Percentiles rank a stretch among this genome's conserved stretches.
Evolutionary conservation across 1,140 invertebrate species (phyloP).

Genomic region (Ruditapes philippinarum): DNA sequence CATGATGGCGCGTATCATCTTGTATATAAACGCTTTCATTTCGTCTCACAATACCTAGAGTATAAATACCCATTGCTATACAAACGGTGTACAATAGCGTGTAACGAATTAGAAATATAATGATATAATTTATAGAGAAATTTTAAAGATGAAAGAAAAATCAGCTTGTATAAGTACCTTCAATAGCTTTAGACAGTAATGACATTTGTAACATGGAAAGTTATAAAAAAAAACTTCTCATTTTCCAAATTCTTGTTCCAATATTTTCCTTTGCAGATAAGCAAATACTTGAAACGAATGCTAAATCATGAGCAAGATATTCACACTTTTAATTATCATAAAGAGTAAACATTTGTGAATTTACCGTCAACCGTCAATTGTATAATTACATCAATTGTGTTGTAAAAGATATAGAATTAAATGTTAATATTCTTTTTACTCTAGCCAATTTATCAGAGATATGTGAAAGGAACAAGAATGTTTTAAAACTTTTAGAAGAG

Average conservation of each 20-base stretch:
- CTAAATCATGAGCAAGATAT: conserved; percentile 4
- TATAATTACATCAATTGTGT: neutral
- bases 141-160: conserved; percentile 16
- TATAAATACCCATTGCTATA: neutral
- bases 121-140: neutral
- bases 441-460: no score
- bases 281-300: conserved; percentile 15
- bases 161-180: neutral
- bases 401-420: neutral
- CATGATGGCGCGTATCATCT: no score
- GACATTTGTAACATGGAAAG: neutral
- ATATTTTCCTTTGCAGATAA: conserved; percentile 18
- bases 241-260: neutral
- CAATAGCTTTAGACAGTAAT: neutral
- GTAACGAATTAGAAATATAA: neutral
- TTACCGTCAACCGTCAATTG: neutral
- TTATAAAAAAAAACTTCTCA: neutral
- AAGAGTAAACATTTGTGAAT: neutral
- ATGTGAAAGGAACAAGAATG: no score
- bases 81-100: neutral
- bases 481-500: no score
- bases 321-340: neutral
- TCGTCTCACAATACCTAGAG: neutral
- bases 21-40: no score
- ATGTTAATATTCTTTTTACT: no score